A percentile compares a stretch with the other conserved stretches of the same genome.
Evolutionary conservation across 37 sponge, comb jelly and placozoan genomes (phyloP).

Genomic region (Cliona cf. orientalis): DNA sequence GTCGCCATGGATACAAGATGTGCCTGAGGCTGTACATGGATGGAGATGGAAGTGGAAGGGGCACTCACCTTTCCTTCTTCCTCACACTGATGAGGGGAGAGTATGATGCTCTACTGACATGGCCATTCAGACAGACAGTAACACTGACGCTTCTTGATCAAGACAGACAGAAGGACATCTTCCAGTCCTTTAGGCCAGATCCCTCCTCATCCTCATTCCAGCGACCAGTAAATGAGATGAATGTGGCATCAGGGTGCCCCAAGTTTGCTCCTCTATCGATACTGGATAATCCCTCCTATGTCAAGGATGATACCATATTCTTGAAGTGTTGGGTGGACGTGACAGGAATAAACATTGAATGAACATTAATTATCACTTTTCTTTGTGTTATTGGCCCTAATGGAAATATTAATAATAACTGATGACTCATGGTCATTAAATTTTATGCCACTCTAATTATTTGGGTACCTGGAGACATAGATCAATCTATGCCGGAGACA

Average conservation of each 20-base stretch:
- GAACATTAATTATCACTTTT: too few relatives aligned
- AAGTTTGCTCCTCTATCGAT: conserved; percentile 73
- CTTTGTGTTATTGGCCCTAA: too few relatives aligned
- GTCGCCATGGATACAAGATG: conserved; percentile 82
- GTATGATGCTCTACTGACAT: conserved; percentile 83
- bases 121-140: conserved; percentile 84
- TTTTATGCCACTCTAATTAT: too few relatives aligned
- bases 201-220: conserved; percentile 60
- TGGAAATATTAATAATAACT: too few relatives aligned
- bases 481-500: too few relatives aligned
- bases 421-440: too few relatives aligned
- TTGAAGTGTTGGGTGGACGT: conserved; percentile 54
- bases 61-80: conserved; percentile 79
- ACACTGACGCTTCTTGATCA: conserved; percentile 75
- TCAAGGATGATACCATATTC: conserved; percentile 80
- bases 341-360: conserved; percentile 16
- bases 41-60: conserved; percentile 86
- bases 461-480: too few relatives aligned
- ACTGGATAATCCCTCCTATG: conserved; percentile 54
- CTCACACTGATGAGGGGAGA: conserved; percentile 87
- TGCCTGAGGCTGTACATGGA: conserved; percentile 84
- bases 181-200: conserved; percentile 80
- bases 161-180: conserved; percentile 49
- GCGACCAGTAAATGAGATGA: conserved; percentile 78
- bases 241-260: conserved; percentile 90